Evolutionary conservation across 2,797 vertebrate species (phyloP), one percentile per base, ranked within the genome.

Genomic region (Coendou prehensilis): DNA sequence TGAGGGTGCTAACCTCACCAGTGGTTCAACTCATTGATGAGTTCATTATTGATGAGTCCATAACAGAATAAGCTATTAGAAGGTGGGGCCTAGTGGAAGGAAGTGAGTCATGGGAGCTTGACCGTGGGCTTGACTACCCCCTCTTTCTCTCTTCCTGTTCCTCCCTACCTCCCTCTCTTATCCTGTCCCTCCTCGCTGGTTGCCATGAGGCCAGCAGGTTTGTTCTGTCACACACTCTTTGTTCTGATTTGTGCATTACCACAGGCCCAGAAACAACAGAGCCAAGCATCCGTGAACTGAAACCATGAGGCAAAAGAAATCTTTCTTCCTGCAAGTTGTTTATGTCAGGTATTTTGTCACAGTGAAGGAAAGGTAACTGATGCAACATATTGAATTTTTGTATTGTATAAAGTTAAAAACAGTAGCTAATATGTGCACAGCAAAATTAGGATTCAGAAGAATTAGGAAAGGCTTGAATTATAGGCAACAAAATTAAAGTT

Each of bases 381-480:
- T 52, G 15, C 7, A 78, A 52, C 47, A 78, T 84, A n/a, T 52
- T 81, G 52, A 63, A 50, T 64, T 56, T 76, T 87, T 61, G 41
- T 22, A 52, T 69, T 56, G 67, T 80, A 69, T 45, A 93, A 93
- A 86, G 14, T 67, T 94, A 67, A 23, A 94, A 92, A 80, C 52
- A 81, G 57, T 73, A 89, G 69, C 78, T 94, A 83, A 67, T 59
- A 47, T 80, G n/a, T 88, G 13, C 23, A 73, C 63, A n/a, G 33
- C 22, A 93, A 94, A 96, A 86, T 91, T 37, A 84, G 61, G 28
- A 54, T 50, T 87, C 18, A 91, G 41, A 92, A 81, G 8, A 9
- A 95, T 85, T 85, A 84, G 85, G 57, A 78, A 91, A 87, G 33
- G 4, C 14, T 89, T 95, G 41, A 91, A 80, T 75, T 87, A 76